A percentile compares a stretch with the other conserved stretches of the same genome.
These are phyloP conservation scores for Hirtodrosophila histrioides DNA, from an alignment of 2,888 invertebrate genomes.

Conservation along the genomic window DNA sequence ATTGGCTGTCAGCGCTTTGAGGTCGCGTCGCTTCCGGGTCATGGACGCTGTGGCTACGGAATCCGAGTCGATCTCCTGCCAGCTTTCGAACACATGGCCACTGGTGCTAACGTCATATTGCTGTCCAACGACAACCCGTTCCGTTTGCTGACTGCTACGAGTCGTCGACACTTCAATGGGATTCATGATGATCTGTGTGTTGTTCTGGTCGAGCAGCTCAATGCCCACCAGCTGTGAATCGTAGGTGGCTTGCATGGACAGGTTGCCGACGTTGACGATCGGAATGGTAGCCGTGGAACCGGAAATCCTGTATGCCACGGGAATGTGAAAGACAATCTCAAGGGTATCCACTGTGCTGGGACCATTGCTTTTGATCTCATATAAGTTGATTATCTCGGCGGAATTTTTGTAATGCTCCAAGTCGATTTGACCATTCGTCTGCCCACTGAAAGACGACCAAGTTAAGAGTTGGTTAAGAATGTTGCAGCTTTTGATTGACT, in stretches of 20 bases:
- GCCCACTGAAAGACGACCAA: conserved; percentile 61
- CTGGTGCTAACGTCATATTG: conserved; percentile 63
- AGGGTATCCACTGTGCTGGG: conserved; percentile 83
- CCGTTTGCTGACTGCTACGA: conserved; percentile 17
- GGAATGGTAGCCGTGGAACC: conserved; percentile 75
- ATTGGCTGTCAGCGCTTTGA: conserved; percentile 68
- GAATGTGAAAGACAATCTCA: conserved; percentile 81
- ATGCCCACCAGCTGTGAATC: conserved; percentile 78
- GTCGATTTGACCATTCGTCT: conserved; percentile 78
- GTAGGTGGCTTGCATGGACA: conserved; percentile 81
- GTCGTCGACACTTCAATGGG: conserved; percentile 71
- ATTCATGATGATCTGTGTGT: conserved; percentile 80
- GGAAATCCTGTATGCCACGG: conserved; percentile 81
- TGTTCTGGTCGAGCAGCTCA: conserved; percentile 81
- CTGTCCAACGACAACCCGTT: conserved; percentile 39
- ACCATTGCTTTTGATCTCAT: conserved; percentile 84
- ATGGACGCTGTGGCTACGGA: conserved; percentile 67
- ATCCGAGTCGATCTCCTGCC: conserved; percentile 54
- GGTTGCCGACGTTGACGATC: conserved; percentile 81
- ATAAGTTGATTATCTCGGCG: conserved; percentile 80
- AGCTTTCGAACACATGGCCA: conserved; percentile 59
- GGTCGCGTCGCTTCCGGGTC: conserved; percentile 72
- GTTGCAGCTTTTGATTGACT: accelerated
- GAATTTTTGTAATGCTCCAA: conserved; percentile 79
- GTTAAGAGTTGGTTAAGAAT: not conserved